These are phyloP conservation scores for Ageneiosus marmoratus DNA, from an alignment of 2,113 vertebrate genomes.

Conservation along the genomic window DNA sequence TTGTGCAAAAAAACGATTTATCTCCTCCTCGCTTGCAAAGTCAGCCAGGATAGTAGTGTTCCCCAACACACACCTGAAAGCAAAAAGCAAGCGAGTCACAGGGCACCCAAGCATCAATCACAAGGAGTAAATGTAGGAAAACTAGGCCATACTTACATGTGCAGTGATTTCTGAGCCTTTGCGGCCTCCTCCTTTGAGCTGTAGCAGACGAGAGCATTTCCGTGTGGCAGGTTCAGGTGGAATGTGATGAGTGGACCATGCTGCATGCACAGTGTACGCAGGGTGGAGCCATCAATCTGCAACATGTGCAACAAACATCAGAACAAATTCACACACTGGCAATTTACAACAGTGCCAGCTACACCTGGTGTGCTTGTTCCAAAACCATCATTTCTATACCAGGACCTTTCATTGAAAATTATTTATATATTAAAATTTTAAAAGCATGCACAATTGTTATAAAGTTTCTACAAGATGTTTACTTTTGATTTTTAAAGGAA, in stretches of 20 bases:
- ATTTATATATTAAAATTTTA: too few relatives aligned
- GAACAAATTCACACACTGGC: slow-evolving; percentile 13
- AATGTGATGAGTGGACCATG: slow-evolving; percentile 99
- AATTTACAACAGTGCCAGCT: background rate
- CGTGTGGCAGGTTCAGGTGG: slow-evolving; percentile 99
- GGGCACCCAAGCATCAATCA: background rate
- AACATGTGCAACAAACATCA: background rate
- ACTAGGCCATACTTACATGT: slow-evolving; percentile 85
- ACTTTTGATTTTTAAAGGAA: background rate
- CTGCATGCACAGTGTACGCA: slow-evolving; percentile 99
- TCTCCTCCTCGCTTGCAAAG: slow-evolving; percentile 99
- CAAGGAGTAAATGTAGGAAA: background rate
- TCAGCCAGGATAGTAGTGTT: slow-evolving; percentile 99
- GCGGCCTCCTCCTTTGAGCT: slow-evolving; percentile 98
- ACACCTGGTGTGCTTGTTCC: background rate
- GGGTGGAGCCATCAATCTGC: slow-evolving; percentile 96
- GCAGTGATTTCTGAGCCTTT: slow-evolving; percentile 99
- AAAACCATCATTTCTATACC: background rate
- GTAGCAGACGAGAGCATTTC: slow-evolving; percentile 97
- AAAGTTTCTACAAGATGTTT: too few relatives aligned
- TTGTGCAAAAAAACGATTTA: slow-evolving; percentile 99
- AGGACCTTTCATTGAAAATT: background rate
- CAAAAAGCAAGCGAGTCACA: background rate
- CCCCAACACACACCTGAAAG: slow-evolving; percentile 95
- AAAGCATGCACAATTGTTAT: too few relatives aligned